Evolutionary conservation across 2,113 vertebrate genomes (phyloP), one percentile per base, ranked within the genome.

Genomic region (Mystacornis crossleyi): DNA sequence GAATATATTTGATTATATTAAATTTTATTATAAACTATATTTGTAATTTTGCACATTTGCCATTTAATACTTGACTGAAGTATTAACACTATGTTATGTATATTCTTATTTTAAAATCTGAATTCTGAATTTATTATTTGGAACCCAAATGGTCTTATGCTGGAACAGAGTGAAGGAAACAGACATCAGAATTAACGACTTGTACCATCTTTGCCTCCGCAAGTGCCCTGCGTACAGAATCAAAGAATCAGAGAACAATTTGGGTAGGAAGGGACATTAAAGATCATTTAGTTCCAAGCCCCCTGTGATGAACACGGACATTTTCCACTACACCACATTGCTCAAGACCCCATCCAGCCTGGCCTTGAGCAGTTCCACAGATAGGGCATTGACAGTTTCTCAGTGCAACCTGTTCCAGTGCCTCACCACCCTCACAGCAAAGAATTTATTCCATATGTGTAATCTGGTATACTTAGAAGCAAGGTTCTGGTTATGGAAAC

Each of bases 381-480:
- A 47, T 9, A 8, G 9, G 29, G 4, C 29, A 47, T 17, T 0
- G 0, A 38, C 23, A 78, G 10, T 17, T 79, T 51, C 40, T 71
- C 55, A 14, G 19, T 19, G 8, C 24, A 62, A 34, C 10, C 34
- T 71, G 40, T 40, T 19, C 24, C 65, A 54, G 8, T 31, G 16
- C 29, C 48, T 31, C 29, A n/a, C 4, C 8, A 24, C 8, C 13
- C 19, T 40, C 40, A 47, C 11, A 54, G 29, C 8, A 54, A 62
- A 54, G 19, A 20, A 62, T 62, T 79, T 62, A 61, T 79, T 70
- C 23, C 2, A 3, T n/a, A 23, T n/a, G 29, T 4, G 2, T 34
- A 33, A 47, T 58, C 31, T 57, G 28, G 1, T 62, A 18, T 20
- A 10, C 5, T 24, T 50, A 72, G 26, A 72, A 50, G 8, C 5